These are phyloP conservation scores for Pithys albifrons DNA, from an alignment of 2,113 vertebrate genomes.

Conservation along the genomic window DNA sequence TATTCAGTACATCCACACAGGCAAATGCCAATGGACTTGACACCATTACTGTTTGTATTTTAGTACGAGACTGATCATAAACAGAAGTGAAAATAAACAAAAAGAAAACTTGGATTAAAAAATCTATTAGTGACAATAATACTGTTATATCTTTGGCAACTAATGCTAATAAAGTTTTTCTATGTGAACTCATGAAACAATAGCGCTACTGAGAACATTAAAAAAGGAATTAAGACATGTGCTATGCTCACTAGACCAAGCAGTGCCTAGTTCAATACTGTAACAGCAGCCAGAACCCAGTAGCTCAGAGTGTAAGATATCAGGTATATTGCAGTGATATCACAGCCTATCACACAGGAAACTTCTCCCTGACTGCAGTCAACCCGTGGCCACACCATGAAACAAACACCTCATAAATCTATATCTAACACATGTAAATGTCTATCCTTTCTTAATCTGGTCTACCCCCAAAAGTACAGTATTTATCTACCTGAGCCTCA, in stretches of 20 bases:
- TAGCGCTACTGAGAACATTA: not conserved
- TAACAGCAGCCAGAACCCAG: not conserved
- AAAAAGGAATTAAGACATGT: not conserved
- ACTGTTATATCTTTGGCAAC: not conserved
- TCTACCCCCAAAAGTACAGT: not conserved
- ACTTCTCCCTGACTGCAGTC: not conserved
- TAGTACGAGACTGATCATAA: not conserved
- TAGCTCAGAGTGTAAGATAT: not conserved
- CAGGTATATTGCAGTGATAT: not conserved
- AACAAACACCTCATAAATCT: not conserved
- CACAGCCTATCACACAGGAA: not conserved
- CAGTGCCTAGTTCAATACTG: not conserved
- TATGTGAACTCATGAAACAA: not conserved
- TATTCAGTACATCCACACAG: not conserved
- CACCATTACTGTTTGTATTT: not conserved
- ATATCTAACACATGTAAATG: not conserved
- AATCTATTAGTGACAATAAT: not conserved
- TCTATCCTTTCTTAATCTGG: not conserved
- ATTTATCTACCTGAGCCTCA: not conserved
- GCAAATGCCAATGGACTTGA: not conserved
- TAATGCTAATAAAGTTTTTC: not conserved
- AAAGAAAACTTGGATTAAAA: not conserved
- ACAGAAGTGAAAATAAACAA: not conserved
- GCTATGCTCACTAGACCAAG: not conserved
- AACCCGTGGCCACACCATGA: not conserved